Conservation (phyloP, 2,888 invertebrate species). For the Entomobrya proxima region DNA sequence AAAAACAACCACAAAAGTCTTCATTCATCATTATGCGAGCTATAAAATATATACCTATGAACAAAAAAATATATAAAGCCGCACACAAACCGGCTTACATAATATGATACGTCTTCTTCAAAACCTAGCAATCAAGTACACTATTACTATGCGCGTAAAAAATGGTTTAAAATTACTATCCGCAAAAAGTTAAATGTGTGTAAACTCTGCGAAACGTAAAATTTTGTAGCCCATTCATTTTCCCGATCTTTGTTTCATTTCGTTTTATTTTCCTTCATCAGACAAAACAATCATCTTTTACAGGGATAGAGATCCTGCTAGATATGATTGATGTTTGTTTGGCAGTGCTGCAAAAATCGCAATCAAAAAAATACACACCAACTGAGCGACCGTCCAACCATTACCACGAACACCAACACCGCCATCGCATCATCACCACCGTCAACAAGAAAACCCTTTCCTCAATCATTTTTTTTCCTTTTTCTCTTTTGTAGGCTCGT, state of each 20-base stretch:
- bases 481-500: neutral
- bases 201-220: too few relatives aligned
- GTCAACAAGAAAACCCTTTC: conserved; percentile 7
- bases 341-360: neutral
- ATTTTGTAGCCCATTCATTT: neutral
- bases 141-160: too few relatives aligned
- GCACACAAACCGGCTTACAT: too few relatives aligned
- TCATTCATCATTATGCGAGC: too few relatives aligned
- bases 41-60: too few relatives aligned
- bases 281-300: neutral
- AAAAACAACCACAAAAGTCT: too few relatives aligned
- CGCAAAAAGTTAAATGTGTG: too few relatives aligned
- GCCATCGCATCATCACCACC: conserved; percentile 1
- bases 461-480: neutral
- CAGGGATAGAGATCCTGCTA: neutral
- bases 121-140: too few relatives aligned
- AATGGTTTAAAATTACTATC: too few relatives aligned
- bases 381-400: conserved; percentile 11
- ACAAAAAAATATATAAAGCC: too few relatives aligned
- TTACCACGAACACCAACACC: neutral
- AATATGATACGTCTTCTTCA: too few relatives aligned
- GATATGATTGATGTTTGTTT: conserved; percentile 13
- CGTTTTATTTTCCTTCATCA: neutral
- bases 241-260: neutral
- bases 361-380: neutral